Evolutionary conservation across 2,113 vertebrate species (phyloP), one percentile per base, ranked within the genome.

Genomic region (Casuarius casuarius): DNA sequence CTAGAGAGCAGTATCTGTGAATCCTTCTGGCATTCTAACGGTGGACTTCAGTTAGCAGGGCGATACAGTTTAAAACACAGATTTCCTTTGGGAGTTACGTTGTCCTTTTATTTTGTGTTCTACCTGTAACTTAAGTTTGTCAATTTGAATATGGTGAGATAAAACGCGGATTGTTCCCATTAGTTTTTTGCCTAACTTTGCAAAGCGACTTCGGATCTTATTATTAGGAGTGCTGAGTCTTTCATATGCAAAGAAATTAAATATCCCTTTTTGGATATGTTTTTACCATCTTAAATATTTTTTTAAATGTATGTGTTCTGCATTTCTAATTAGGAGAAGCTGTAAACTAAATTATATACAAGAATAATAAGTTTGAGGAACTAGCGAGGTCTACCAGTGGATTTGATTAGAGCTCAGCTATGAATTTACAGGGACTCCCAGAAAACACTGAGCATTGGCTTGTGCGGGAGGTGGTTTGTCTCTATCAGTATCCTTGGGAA

Each of bases 401-500:
- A 11, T 70, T 86, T 52, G 18, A 25, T 66, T 89, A 40, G 40
- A 67, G 82, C 44, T 93, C 56, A 74, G 22, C 62, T 65, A 3
- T 84, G 76, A 82, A 68, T 87, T 67, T 54, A 38, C 28, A 68
- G 61, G 71, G 63, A 40, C 68, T 63, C 89, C 21, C 3, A 78
- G 65, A 49, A 81, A 81, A 76, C 10, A 15, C 21, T 29, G 86
- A 91, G 68, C 68, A n/a, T 15, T 71, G 87, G 14, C 66, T 67
- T 89, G 28, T 78, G 80, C 89, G 46, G 80, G 65, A 72, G 84
- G 9, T 66, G 54, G 15, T 62, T 77, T 81, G n/a, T 51, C 51
- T 86, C 29, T 77, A 63, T 63, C 51, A 75, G 78, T 89, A 84
- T 22, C 89, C 73, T 67, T 82, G 84, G 67, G 81, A 95, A 95